These are phyloP conservation scores for Nematopogon swammerdamellus DNA, from an alignment of 2,888 invertebrate genomes.

Conservation along the genomic window DNA sequence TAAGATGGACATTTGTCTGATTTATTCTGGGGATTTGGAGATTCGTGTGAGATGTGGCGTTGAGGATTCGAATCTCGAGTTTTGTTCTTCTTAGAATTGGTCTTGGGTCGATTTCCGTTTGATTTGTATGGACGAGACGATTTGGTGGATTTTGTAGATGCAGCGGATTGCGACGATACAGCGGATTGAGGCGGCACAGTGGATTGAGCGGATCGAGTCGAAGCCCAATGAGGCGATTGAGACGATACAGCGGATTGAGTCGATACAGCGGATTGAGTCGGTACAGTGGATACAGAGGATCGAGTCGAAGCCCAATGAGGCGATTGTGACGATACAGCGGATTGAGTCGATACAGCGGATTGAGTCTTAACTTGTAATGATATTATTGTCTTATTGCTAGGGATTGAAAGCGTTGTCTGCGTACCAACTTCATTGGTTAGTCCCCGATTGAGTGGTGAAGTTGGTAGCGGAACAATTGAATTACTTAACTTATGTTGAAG, in stretches of 20 bases:
- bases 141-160: neutral
- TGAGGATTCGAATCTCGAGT: no score
- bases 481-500: neutral
- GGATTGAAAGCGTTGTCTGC: neutral
- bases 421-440: neutral
- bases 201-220: neutral
- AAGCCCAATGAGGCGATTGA: no score
- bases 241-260: neutral
- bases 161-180: neutral
- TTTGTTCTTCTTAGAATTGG: no score
- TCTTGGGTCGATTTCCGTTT: no score
- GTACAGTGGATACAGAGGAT: neutral
- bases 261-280: neutral
- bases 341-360: neutral
- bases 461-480: neutral
- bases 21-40: no score
- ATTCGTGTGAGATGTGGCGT: no score
- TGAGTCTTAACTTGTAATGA: neutral
- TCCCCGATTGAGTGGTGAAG: constrained; percentile 2
- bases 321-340: neutral
- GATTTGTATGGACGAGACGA: no score
- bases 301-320: neutral
- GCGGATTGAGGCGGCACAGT: neutral
- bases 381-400: neutral
- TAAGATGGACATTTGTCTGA: no score